phyloP scores from a whole-genome alignment of 2,888 invertebrate genomes.

The Drosophila peninsularis region DNA sequence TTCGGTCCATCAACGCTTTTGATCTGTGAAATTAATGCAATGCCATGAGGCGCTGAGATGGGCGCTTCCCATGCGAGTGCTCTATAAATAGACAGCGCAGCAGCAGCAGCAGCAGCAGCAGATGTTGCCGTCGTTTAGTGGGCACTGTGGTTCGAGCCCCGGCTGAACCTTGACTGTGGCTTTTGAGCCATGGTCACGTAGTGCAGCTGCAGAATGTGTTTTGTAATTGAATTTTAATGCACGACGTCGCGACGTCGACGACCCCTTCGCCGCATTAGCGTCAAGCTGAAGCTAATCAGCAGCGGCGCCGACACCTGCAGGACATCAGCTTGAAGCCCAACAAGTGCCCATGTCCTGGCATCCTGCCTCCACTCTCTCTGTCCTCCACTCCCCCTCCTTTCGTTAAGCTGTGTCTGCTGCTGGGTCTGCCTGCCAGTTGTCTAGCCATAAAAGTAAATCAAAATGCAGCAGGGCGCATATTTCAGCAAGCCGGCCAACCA shows the following conservation, averaged over 20 bases:
- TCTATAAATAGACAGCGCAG: constrained; percentile 65
- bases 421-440: constrained; percentile 42
- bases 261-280: constrained; percentile 63
- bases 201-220: constrained; percentile 58
- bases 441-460: constrained; percentile 76
- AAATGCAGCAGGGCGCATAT: constrained; percentile 68
- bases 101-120: neutral
- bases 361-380: neutral
- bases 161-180: constrained; percentile 54
- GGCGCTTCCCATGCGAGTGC: constrained; percentile 41
- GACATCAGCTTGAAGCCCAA: constrained; percentile 68
- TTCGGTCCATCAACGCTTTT: constrained; percentile 72
- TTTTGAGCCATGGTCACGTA: constrained; percentile 64
- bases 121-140: neutral
- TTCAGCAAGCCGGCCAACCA: constrained; percentile 39
- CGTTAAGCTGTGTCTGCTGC: constrained; percentile 4
- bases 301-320: constrained; percentile 73
- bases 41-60: constrained; percentile 55
- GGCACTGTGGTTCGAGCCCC: constrained; percentile 20
- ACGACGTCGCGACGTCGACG: constrained; percentile 44
- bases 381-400: neutral
- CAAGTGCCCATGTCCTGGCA: constrained; percentile 63
- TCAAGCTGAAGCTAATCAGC: constrained; percentile 69
- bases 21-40: constrained; percentile 80
- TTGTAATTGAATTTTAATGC: constrained; percentile 75